Base-by-base conservation (phyloP, 2,113 vertebrate species). In the Mesembrinibis cayennensis region DNA sequence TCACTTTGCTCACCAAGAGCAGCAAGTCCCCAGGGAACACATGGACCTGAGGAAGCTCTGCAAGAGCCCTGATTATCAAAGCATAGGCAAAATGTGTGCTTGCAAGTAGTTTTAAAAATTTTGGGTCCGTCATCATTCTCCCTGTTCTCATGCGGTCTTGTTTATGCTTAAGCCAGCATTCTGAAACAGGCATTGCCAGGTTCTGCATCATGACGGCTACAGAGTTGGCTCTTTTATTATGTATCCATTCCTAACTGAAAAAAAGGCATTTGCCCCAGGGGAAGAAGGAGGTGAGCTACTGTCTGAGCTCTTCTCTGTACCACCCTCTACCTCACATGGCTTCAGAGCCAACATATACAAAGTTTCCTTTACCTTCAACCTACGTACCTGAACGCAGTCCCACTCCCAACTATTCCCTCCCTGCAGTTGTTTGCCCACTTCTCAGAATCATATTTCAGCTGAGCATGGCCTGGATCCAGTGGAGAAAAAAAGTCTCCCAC, bases 131-230 rank as follows among this genome's bases (percentile, higher is more conserved):
- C 94, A 82, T 90, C 91, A 47, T 87, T 87, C 94, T 95, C 20
- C 19, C 22, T 91, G 78, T 91, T 95, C 93, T 93, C 91, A 89
- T 95, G 89, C 70, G 91, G 82, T 91, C 82, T 93, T 94, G 83
- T 95, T 96, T 97, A 85, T 96, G 95, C 95, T 94, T 96, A 95
- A 95, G n/a, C 94, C 66, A 97, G 96, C 94, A 88, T 70, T 96
- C 78, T 82, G 49, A 97, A 96, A 93, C 96, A 96, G 82, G 87
- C 94, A 94, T 42, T 86, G 87, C 93, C 94, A 95, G 94, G 78
- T 95, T 97, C 89, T 91, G 74, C 94, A 95, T 85, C 74, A 91
- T 94, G 94, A 96, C 12, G 1, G 78, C 82, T 95, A 66, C 76
- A 82, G 95, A 95, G 89, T 59, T 96, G 66, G 78, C 81, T 96